phyloP scores from a whole-genome alignment of 2,797 vertebrate genomes.

The Labroides dimidiatus region DNA sequence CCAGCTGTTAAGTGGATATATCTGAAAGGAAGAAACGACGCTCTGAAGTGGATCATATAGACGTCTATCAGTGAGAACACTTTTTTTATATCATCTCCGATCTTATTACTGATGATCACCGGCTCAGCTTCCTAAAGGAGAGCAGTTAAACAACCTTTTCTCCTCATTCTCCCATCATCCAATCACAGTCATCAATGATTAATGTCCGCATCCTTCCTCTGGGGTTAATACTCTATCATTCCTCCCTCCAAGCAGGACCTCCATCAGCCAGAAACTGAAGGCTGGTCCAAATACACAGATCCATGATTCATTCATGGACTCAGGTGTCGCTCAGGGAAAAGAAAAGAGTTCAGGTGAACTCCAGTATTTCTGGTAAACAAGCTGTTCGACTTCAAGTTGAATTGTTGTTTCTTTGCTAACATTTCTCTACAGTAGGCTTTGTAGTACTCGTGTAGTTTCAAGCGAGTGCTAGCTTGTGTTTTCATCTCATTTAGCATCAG shows the following conservation, averaged over 20 bases:
- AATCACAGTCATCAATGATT: no score
- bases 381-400: background rate
- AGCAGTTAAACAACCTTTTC: background rate
- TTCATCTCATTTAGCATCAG: no score
- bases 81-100: slow-evolving; percentile 2
- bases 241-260: slow-evolving; percentile 27
- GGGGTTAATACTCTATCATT: background rate
- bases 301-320: slow-evolving; percentile 45
- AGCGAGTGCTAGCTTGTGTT: no score
- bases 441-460: no score
- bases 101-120: slow-evolving; percentile 12
- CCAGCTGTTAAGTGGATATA: slow-evolving; percentile 7
- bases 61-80: background rate
- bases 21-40: slow-evolving; percentile 14
- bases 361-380: no score
- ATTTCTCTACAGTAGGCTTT: no score
- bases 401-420: no score
- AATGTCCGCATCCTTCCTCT: no score
- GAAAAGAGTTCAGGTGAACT: background rate
- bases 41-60: slow-evolving; percentile 8
- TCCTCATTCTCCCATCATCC: background rate
- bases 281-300: slow-evolving; percentile 13
- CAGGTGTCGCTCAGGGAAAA: background rate
- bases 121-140: slow-evolving; percentile 7
- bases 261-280: slow-evolving; percentile 45